Evolutionary conservation across 2,113 vertebrate species (phyloP), one percentile per base, ranked within the genome.

Genomic region (Bombycilla garrulus): DNA sequence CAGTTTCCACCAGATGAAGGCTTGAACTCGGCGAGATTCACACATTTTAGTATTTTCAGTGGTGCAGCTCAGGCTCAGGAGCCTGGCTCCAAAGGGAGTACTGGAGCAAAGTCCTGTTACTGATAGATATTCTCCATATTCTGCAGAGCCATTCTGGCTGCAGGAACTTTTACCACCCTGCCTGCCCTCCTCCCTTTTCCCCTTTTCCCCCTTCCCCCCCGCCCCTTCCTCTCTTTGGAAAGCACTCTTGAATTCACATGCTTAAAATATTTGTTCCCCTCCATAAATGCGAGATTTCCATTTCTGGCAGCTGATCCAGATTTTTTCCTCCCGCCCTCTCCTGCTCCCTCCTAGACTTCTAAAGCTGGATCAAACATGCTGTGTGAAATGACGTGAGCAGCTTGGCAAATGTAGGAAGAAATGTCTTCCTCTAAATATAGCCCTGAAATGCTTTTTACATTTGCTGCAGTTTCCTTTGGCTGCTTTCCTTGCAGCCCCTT

Each of bases 351-450:
- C 23, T 5, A 76, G 79, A 76, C 89, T 90, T 78, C 87, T 35
- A 93, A 85, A 93, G 92, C 93, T 92, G 94, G 90, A 85, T 95
- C 60, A 94, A 84, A 74, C 86, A 82, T 36, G 86, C 83, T 86
- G 78, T 92, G 92, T 92, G 91, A 91, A 89, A 73, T 95, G 95
- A 95, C 85, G 88, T 95, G 95, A 89, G 51, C 50, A 83, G 87
- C 91, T 89, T 95, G 95, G 95, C 95, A 88, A 91, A 60, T 29
- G 83, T 1, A 57, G 60, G 86, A 88, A 90, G 86, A 92, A 92
- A 96, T 85, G 84, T 82, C 94, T 96, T 95, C 64, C 70, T 88
- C 95, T 96, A 97, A 96, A 97, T 95, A 94, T 95, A 95, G 83
- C 86, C 42, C 33, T 24, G 51, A 81, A 84, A 95, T 79, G 79